Conservation (phyloP, 2,113 vertebrate species). For the Apteryx owenii region DNA sequence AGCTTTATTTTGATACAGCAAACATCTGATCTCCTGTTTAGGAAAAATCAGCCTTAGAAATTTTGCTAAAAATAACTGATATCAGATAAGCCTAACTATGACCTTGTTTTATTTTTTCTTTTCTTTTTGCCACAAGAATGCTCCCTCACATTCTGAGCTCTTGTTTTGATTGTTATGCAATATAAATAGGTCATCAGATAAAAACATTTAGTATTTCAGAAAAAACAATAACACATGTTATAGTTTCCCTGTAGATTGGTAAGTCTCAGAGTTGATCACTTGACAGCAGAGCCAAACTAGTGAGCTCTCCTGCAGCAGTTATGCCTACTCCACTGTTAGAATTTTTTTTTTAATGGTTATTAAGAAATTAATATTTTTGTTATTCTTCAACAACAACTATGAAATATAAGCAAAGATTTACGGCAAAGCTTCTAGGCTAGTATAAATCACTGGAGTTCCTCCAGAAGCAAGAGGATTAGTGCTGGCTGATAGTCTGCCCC, state of each 20-base stretch:
- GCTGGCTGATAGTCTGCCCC: neutral
- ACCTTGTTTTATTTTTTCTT: neutral
- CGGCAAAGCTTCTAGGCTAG: neutral
- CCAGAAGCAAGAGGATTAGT: neutral
- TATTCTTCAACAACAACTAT: neutral
- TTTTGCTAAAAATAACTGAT: constrained; percentile 26
- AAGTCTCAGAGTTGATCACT: neutral
- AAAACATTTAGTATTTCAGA: neutral
- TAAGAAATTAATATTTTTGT: neutral
- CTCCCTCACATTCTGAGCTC: neutral
- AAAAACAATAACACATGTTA: neutral
- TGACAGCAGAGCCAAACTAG: fast-evolving
- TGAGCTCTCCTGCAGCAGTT: neutral
- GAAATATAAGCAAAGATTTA: neutral
- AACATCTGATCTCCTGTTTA: constrained; percentile 12
- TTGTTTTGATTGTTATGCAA: neutral
- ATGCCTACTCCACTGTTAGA: neutral
- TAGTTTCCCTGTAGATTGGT: neutral
- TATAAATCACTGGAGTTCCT: neutral
- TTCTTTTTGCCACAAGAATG: neutral
- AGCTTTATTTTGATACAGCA: neutral
- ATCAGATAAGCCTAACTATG: neutral
- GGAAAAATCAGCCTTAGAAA: constrained; percentile 1
- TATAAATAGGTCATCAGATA: neutral
- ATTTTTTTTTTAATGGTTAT: neutral